Base-by-base conservation (phyloP, 2,113 vertebrate species). In the Leucoraja erinaceus region DNA sequence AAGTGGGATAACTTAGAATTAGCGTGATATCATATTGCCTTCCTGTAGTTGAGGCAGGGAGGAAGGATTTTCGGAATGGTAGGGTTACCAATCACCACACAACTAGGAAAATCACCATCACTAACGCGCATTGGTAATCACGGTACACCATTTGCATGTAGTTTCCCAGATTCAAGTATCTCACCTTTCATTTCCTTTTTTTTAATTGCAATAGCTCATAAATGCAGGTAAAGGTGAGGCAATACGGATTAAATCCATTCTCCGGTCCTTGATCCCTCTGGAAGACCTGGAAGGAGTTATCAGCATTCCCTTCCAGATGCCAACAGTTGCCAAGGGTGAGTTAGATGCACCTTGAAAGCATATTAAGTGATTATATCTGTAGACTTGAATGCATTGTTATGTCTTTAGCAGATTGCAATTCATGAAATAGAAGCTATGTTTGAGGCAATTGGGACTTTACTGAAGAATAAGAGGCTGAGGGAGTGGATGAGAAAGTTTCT, bases 161-260 rank as follows among this genome's bases (percentile, higher is more conserved):
- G 14, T 61, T 63, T 63, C 12, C 83, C 83, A 31, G 28, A 31
- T 88, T 88, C 14, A 61, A 63, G 61, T 93, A 78, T 47, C 59
- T 74, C 28, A 74, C 31, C 14, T 70, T 94, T 93, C 79, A 7
- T 90, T 61, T 86, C 25, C 0, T 94, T 92, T 61, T 90, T 93
- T n/a, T 93, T n/a, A 93, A 93, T 93, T 54, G 74, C 59, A 93
- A 0, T 94, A 99, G 98, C 93, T 99, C 94, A 99, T 99, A 93
- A 97, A 99, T 93, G 98, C 98, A 74, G 98, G 97, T 10, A 99
- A 99, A 96, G 98, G 98, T 0, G 98, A 99, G 94, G 98, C 98
- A 16, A 98, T 99, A 94, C 97, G 98, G 84, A 99, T 99, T 94
- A 96, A 98, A 94, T 98, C 98, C 88, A 99, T 99, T 95, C 94